Conservation (phyloP, 2,888 invertebrate genomes). For the Thera obeliscata region DNA sequence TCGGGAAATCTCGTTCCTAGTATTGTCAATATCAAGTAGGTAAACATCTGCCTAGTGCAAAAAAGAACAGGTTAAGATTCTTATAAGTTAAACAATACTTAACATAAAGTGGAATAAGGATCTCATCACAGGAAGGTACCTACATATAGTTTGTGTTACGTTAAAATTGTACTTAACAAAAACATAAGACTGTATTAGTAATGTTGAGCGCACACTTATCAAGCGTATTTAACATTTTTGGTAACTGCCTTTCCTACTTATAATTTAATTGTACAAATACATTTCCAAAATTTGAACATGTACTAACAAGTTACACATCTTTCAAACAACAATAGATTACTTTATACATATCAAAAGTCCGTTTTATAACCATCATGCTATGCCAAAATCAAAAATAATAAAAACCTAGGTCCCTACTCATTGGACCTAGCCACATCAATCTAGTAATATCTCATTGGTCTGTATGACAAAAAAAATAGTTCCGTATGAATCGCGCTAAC, state of each 20-base stretch:
- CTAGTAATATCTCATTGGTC: no score
- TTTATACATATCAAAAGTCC: conserved; percentile 5
- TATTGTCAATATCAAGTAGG: conserved; percentile 51
- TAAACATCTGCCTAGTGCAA: conserved; percentile 31
- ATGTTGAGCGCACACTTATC: conserved; percentile 29
- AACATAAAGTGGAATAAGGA: conserved; percentile 1
- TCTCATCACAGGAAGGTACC: no score
- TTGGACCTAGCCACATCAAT: no score
- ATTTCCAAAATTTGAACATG: conserved; percentile 38
- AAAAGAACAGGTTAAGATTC: conserved; percentile 8
- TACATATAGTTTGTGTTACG: no score
- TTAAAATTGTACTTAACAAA: background rate
- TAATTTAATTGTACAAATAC: conserved; percentile 33
- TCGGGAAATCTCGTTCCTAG: background rate
- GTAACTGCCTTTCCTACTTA: conserved; percentile 24
- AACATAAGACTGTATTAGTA: background rate
- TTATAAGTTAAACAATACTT: background rate
- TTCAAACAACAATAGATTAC: conserved; percentile 25
- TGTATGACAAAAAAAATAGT: no score
- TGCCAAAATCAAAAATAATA: no score
- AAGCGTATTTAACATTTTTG: conserved; percentile 24
- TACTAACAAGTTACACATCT: conserved; percentile 38
- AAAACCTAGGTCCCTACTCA: no score
- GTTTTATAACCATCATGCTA: background rate
- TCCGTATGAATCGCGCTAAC: no score